Base-by-base conservation (phyloP, 2,888 invertebrate genomes). In the Drosophila setosimentum region DNA sequence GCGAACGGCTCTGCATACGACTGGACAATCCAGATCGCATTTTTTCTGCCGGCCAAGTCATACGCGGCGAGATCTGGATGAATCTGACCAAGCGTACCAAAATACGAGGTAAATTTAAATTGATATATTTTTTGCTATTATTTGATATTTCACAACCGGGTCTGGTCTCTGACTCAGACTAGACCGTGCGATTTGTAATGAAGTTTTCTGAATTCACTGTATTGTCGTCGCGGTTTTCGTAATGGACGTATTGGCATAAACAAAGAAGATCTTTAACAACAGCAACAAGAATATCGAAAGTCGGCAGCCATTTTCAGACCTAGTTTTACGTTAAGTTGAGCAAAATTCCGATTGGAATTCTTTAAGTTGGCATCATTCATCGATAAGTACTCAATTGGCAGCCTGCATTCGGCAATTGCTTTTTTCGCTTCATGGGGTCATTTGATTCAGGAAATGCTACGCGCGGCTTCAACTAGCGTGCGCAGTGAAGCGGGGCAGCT, bases 81-180 rank as follows among this genome's bases (percentile, higher is more conserved):
- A 92, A 92, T 78, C 75, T 93, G n/a, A 85, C 80, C 57, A 93
- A 93, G 76, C 92, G 93, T 64, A 91, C 92, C 0, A 93, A 93
- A 85, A 93, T 93, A 63, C 88, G 92, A 73, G 93, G 93, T 93
- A 91, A 91, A 91, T 87, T 62, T 18, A 6, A 74, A 49, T 51
- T 32, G n/a, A 50, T n/a, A n/a, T 29, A 21, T 32, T 63, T 18
- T 54, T 65, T 48, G 48, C 58, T 59, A 53, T 55, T 71, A 29
- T 65, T 68, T 49, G 30, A 30, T 53, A 71, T 70, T 76, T 67
- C 67, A 54, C 63, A 78, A 73, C 40, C 60, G 29, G 27, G 37
- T 64, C 69, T 73, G 81, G 80, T 75, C 73, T 82, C 72, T 84
- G 84, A 84, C 54, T 89, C 89, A 84, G 78, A 48, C 27, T 48